Base-by-base conservation (phyloP, 2,797 vertebrate genomes). In the Gymnocypris eckloni region DNA sequence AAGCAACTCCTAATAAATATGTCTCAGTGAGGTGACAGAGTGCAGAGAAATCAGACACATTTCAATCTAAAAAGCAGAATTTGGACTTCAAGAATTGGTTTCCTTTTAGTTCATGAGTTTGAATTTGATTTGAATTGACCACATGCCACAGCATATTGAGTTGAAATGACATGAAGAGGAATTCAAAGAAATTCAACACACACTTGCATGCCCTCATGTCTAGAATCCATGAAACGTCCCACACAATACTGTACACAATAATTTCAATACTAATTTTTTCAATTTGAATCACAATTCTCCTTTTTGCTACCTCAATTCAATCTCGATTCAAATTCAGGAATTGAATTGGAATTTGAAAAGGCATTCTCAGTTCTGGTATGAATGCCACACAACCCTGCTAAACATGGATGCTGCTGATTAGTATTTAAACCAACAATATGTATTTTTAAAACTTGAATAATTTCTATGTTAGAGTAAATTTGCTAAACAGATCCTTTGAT, bases 1-100 rank as follows among this genome's bases (percentile, higher is more conserved):
- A 80, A 76, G 91, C 90, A 87, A 86, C 89, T 90, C 81, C 80
- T 67, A 79, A 52, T 72, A 84, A 86, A 56, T 77, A 70, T 64
- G 69, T 67, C 52, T 82, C 28, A 70, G 59, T 75, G 69, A 86
- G 82, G 43, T 72, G 71, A 81, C 39, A 59, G 85, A 79, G 88
- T 43, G 83, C 81, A 64, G 84, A 86, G 83, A 86, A 83, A 82
- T 83, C 67, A 86, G 79, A 84, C 83, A 70, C 80, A 73, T 75
- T 54, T 48, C 25, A 33, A 73, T 84, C 79, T 80, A 16, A 45
- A 28, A 71, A 59, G 52, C 69, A 45, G 37, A 28, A 48, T 15
- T 4, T 6, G 10, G 6, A 8, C 2, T 56, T 77, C 22, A 79
- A 79, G 5, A 64, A 64, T 64, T 4, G 1, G 7, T 4, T 5